These are phyloP conservation scores for Atta texana DNA, from an alignment of 1,140 invertebrate genomes.

Conservation along the genomic window DNA sequence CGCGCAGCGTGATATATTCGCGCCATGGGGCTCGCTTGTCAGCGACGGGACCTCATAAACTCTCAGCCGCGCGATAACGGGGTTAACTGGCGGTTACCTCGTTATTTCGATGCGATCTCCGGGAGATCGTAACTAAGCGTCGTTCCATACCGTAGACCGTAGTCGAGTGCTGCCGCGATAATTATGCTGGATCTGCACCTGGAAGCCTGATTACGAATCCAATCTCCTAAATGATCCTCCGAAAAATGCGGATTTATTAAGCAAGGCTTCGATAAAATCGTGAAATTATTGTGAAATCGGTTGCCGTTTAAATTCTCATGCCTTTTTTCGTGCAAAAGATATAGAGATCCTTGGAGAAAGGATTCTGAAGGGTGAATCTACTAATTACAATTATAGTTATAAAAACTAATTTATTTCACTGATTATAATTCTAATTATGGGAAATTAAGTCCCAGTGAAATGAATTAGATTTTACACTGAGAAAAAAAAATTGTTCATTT, in stretches of 20 bases:
- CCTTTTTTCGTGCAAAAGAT: not conserved
- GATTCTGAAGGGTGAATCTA: too few species aligned
- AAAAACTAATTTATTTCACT: too few species aligned
- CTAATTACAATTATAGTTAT: too few species aligned
- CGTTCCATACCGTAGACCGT: not conserved
- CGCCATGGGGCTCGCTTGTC: constrained; percentile 82
- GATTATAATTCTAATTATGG: too few species aligned
- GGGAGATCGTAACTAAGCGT: constrained; percentile 68
- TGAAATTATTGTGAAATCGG: too few species aligned
- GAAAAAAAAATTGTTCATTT: too few species aligned
- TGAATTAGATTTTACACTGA: too few species aligned
- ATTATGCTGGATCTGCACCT: not conserved
- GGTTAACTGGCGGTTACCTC: constrained; percentile 74
- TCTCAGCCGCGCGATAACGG: constrained; percentile 77
- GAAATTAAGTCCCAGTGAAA: too few species aligned
- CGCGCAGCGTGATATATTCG: constrained; percentile 78
- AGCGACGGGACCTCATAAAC: constrained; percentile 76
- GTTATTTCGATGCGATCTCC: constrained; percentile 70
- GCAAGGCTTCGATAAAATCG: too few species aligned
- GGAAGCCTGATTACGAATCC: not conserved
- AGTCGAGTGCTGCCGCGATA: not conserved
- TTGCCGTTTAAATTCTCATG: not conserved
- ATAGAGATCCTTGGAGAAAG: too few species aligned
- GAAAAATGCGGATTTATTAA: not conserved
- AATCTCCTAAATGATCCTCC: not conserved